A percentile compares a stretch with the other conserved stretches of the same genome.
Evolutionary conservation across 1,140 invertebrate genomes (phyloP).

Genomic region (Dreissena polymorpha): DNA sequence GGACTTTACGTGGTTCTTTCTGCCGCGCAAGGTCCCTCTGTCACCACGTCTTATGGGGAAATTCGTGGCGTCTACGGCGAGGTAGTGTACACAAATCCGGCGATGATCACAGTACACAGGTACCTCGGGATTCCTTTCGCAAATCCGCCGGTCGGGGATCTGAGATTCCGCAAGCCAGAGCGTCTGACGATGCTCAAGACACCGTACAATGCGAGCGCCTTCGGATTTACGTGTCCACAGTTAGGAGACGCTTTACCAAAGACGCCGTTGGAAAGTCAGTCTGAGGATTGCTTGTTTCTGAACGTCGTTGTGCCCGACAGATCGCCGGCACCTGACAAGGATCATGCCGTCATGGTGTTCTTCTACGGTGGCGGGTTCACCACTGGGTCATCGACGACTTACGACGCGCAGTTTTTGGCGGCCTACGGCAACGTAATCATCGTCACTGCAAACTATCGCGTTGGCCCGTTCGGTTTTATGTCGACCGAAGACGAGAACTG

Average conservation of each 20-base stretch:
- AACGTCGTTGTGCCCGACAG: constrained; percentile 83
- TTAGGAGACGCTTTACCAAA: neutral
- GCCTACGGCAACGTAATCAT: constrained; percentile 89
- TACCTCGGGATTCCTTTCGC: constrained; percentile 26
- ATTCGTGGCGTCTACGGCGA: too few species aligned
- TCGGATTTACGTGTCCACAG: neutral
- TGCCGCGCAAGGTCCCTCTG: too few species aligned
- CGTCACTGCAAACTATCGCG: constrained; percentile 79
- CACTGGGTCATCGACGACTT: constrained; percentile 94
- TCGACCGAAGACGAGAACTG: constrained; percentile 83
- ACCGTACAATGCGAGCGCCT: neutral
- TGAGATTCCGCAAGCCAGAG: constrained; percentile 8
- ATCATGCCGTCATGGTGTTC: constrained; percentile 91
- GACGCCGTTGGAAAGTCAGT: neutral
- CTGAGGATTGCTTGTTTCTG: constrained; percentile 95
- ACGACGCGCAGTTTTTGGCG: constrained; percentile 90
- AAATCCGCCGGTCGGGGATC: constrained; percentile 9
- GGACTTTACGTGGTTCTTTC: too few species aligned
- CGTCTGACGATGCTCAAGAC: neutral
- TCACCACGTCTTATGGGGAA: too few species aligned
- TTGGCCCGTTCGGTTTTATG: constrained; percentile 77
- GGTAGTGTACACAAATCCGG: too few species aligned
- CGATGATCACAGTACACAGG: constrained; percentile 1
- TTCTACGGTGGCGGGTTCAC: constrained; percentile 94
- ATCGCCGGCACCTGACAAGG: constrained; percentile 82